Conservation (phyloP, 2,888 invertebrate species). For the Tricholauxania praeusta region DNA sequence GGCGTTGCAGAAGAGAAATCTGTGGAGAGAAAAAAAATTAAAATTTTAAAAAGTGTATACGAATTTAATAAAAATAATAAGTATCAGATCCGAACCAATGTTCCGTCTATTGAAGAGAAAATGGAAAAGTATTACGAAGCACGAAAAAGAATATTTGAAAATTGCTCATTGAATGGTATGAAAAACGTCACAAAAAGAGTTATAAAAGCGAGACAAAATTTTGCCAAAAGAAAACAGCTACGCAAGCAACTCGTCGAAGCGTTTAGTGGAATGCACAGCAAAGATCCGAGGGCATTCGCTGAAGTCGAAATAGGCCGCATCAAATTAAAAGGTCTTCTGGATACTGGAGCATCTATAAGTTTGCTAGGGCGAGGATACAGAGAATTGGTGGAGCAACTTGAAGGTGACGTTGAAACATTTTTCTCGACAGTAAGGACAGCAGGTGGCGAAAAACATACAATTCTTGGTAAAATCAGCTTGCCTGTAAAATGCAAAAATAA, state of each 20-base stretch:
- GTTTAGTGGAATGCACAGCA: neutral
- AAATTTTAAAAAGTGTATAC: neutral
- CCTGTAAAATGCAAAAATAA: neutral
- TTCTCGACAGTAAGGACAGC: slow-evolving; percentile 22
- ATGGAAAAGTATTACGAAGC: too few relatives aligned
- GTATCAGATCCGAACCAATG: too few relatives aligned
- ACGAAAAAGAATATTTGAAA: too few relatives aligned
- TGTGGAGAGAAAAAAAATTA: too few relatives aligned
- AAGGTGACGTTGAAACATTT: neutral
- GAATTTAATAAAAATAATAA: neutral
- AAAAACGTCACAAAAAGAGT: neutral
- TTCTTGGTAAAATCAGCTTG: slow-evolving; percentile 14
- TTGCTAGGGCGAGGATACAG: slow-evolving; percentile 26
- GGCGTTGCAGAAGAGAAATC: too few relatives aligned
- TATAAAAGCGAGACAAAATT: neutral
- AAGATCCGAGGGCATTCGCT: neutral
- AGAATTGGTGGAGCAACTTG: slow-evolving; percentile 19
- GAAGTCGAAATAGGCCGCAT: slow-evolving; percentile 6
- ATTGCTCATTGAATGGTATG: neutral
- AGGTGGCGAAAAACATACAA: slow-evolving; percentile 1
- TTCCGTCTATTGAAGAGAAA: too few relatives aligned
- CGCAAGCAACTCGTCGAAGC: neutral
- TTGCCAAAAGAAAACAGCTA: neutral
- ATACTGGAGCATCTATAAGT: slow-evolving; percentile 29
- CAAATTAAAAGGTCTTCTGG: slow-evolving; percentile 27